Evolutionary conservation across 2,113 vertebrate species (phyloP).

Genomic region (Aspidoscelis tigris): DNA sequence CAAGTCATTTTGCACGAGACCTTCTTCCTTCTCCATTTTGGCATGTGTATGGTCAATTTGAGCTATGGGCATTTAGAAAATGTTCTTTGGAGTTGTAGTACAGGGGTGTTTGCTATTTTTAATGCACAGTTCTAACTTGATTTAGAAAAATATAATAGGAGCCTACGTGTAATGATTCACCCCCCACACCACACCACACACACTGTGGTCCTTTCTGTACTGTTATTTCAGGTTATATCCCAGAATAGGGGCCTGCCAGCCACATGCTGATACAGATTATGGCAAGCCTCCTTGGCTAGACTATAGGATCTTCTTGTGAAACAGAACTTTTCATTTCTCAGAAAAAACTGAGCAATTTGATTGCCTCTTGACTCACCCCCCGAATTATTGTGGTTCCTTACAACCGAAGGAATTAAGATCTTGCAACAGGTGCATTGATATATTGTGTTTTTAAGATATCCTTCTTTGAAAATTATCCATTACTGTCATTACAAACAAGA

Average conservation of each 20-base stretch:
- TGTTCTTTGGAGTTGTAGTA: not conserved
- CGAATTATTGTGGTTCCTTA: not conserved
- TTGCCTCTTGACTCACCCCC: not conserved
- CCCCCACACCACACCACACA: too few relatives aligned
- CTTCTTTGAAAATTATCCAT: not conserved
- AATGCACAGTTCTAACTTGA: not conserved
- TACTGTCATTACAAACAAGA: slow-evolving; percentile 10
- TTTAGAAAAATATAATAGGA: not conserved
- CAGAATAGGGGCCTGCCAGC: too few relatives aligned
- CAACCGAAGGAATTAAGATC: not conserved
- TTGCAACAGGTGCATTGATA: too few relatives aligned
- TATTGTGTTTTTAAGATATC: too few relatives aligned
- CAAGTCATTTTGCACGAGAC: slow-evolving; percentile 1
- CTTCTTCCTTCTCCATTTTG: not conserved
- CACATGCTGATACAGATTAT: too few relatives aligned
- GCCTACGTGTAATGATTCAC: not conserved
- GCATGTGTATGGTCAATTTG: not conserved
- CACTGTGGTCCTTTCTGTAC: too few relatives aligned
- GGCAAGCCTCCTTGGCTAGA: not conserved
- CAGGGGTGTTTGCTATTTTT: not conserved
- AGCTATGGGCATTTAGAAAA: not conserved
- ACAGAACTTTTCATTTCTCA: slow-evolving; percentile 3
- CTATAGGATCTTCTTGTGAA: slow-evolving; percentile 9
- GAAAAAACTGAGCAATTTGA: not conserved
- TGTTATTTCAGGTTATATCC: too few relatives aligned